These are phyloP conservation scores for Podarcis muralis DNA, from an alignment of 2,113 vertebrate species.

Conservation along the genomic window DNA sequence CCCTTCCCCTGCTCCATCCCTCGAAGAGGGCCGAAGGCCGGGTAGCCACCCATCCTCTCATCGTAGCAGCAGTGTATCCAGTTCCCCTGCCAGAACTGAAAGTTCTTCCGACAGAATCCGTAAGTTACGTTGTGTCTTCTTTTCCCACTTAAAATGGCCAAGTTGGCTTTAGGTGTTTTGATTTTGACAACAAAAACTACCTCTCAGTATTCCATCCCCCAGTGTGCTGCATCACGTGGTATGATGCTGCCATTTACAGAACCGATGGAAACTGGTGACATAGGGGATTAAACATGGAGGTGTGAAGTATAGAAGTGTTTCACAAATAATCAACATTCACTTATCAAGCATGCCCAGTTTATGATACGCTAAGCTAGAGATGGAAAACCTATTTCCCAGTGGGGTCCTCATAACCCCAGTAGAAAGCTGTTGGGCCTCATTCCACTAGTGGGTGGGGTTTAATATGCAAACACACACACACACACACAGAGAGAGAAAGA, in stretches of 20 bases:
- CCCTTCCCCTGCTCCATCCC: constrained; percentile 94
- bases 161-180: constrained; percentile 63
- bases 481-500: too few species aligned
- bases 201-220: constrained; percentile 62
- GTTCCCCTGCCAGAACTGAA: constrained; percentile 96
- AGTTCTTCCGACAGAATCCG: constrained; percentile 99
- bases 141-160: constrained; percentile 46
- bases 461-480: too few species aligned
- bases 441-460: neutral
- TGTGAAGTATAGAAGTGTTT: constrained; percentile 67
- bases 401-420: neutral
- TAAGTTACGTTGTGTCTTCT: constrained; percentile 80
- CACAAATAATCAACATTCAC: constrained; percentile 52
- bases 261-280: constrained; percentile 62
- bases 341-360: neutral
- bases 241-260: constrained; percentile 59
- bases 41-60: constrained; percentile 98
- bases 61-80: constrained; percentile 98
- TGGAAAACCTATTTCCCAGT: neutral
- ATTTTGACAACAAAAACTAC: constrained; percentile 63
- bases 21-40: constrained; percentile 95
- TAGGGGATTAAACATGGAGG: constrained; percentile 64
- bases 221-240: constrained; percentile 63
- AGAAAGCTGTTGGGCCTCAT: neutral
- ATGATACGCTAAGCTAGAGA: neutral